Evolutionary conservation across 2,888 invertebrate species (phyloP), one percentile per base, ranked within the genome.

Genomic region (Oxytorus armatus): DNA sequence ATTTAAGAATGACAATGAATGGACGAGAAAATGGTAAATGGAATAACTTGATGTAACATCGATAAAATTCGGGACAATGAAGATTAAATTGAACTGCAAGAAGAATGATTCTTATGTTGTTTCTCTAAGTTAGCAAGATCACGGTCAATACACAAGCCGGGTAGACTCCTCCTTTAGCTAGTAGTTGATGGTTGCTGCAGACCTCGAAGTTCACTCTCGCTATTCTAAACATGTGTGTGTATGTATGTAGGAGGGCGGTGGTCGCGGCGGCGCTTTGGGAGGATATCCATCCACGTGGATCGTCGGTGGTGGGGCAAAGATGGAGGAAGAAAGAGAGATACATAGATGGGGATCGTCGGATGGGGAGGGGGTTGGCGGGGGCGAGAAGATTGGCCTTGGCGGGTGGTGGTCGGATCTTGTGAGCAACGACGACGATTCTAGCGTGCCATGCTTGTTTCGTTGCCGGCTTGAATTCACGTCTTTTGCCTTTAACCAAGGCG

Each of bases 201-300:
- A 18, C 14, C 16, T 36, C 66, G 66, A 16, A 66, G 72, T 66
- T 57, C 49, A 49, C 23, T 47, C 61, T 66, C 44, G 21, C 18
- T 29, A 23, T 36, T 42, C 16, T 11, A 21, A 8, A 14, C 14
- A 39, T 21, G 68, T 44, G 61, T 29, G 61, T n/a, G 44, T 39
- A 29, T 53, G 49, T 44, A 39, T 51, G 53, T n/a, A 47, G 25
- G 76, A 55, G 66, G 63, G 70, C 75, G 75, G 47, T 44, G 57
- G 74, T 55, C 63, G 65, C 66, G 65, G 70, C 65, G 68, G 59
- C 66, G 69, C 57, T 73, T 47, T 51, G n/a, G 66, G 72, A 76
- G 76, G 82, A 86, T 83, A 79, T 73, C 79, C 68, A 81, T 86
- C 82, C 74, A 82, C 70, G 83, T 77, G 77, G 72, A 79, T 74